A percentile compares a stretch with the other conserved stretches of the same genome.
These are phyloP conservation scores for Upupa epops DNA, from an alignment of 2,113 vertebrate species.

Conservation along the genomic window DNA sequence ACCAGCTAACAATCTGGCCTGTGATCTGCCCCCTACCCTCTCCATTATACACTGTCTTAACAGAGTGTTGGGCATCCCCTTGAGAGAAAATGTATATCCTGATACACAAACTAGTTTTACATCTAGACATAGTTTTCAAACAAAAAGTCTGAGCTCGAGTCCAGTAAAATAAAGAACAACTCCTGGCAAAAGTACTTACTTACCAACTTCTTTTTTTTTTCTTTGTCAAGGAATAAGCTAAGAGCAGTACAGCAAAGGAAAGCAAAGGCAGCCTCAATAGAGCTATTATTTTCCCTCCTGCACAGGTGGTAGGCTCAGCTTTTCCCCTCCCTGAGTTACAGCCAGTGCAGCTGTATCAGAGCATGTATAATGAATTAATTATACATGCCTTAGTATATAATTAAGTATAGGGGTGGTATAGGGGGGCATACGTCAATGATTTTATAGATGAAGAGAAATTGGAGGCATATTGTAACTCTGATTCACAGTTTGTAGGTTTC, in stretches of 20 bases:
- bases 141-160: neutral
- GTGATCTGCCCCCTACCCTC: constrained; percentile 59
- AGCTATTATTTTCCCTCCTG: constrained; percentile 37
- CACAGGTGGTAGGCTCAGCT: constrained; percentile 54
- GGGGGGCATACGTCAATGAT: neutral
- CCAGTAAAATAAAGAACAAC: neutral
- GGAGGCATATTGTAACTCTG: constrained; percentile 15
- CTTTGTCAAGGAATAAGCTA: neutral
- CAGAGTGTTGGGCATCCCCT: constrained; percentile 44
- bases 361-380: constrained; percentile 64
- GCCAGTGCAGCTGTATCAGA: constrained; percentile 48
- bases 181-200: neutral
- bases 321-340: neutral
- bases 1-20: constrained; percentile 55
- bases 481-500: constrained; percentile 34
- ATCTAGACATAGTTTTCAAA: neutral
- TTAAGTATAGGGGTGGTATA: constrained; percentile 7
- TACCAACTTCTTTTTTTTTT: neutral
- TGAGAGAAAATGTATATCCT: constrained; percentile 24
- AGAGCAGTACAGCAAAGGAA: neutral
- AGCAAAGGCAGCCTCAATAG: constrained; percentile 4
- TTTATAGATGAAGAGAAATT: neutral
- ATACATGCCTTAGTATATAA: constrained; percentile 55
- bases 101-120: neutral
- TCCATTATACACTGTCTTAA: constrained; percentile 45